These are phyloP conservation scores for Maylandia zebra DNA, from an alignment of 2,113 vertebrate genomes.

Conservation along the genomic window DNA sequence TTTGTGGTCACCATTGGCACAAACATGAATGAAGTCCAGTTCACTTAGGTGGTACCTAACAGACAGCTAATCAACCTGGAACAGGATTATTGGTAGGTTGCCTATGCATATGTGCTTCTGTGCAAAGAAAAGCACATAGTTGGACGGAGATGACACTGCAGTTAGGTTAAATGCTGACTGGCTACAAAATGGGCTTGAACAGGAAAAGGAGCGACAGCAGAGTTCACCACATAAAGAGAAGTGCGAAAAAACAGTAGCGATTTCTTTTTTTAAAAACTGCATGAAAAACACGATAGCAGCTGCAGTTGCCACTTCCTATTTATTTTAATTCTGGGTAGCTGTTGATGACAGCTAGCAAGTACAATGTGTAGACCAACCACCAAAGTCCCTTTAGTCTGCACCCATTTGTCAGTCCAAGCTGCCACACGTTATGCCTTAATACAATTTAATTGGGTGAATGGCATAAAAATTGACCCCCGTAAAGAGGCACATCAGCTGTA, in stretches of 20 bases:
- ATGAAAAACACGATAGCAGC: background rate
- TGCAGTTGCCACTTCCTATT: background rate
- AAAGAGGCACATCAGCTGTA: background rate
- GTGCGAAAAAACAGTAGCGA: background rate
- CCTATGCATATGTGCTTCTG: background rate
- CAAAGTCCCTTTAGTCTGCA: background rate
- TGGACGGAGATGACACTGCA: background rate
- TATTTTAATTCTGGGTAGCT: background rate
- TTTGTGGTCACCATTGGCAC: background rate
- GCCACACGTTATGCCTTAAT: background rate
- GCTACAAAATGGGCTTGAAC: background rate
- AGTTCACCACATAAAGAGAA: background rate
- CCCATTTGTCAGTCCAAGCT: background rate
- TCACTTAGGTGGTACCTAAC: accelerated
- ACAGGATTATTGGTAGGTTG: background rate
- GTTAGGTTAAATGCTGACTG: background rate
- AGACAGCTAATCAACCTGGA: background rate
- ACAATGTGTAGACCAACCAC: background rate
- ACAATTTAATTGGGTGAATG: background rate
- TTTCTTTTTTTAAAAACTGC: accelerated
- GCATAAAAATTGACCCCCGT: background rate
- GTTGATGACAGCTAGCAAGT: background rate
- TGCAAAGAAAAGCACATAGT: background rate
- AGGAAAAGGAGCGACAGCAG: background rate
- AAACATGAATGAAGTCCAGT: background rate